Percentiles rank a stretch among this genome's conserved stretches.
Evolutionary conservation across 2,888 invertebrate genomes (phyloP).

Genomic region (Plusia festucae): DNA sequence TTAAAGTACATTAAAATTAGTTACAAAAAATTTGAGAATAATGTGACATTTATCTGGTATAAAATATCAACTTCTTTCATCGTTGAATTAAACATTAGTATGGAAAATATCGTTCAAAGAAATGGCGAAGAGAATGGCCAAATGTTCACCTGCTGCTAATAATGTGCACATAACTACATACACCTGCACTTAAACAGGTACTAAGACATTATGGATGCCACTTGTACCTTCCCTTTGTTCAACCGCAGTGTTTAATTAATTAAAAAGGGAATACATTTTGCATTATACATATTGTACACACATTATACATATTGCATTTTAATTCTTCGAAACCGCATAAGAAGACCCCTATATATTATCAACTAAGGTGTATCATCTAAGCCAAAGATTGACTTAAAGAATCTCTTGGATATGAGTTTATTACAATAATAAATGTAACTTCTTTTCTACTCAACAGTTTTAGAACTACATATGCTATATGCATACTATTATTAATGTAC

Average conservation of each 20-base stretch:
- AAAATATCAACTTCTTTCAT: neutral
- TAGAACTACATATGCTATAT: too few species aligned
- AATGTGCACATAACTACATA: slow-evolving; percentile 6
- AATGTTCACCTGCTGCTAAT: slow-evolving; percentile 35
- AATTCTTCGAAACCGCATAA: slow-evolving; percentile 12
- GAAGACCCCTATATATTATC: neutral
- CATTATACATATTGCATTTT: too few species aligned
- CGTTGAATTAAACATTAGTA: slow-evolving; percentile 14
- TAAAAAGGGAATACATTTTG: too few species aligned
- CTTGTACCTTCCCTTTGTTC: slow-evolving; percentile 23
- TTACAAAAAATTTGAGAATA: neutral
- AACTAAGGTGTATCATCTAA: too few species aligned
- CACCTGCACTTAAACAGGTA: slow-evolving; percentile 38
- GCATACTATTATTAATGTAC: too few species aligned
- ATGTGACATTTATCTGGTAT: neutral
- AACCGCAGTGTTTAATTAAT: neutral
- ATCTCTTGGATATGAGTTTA: too few species aligned
- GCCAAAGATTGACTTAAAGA: too few species aligned
- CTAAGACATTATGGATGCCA: slow-evolving; percentile 13
- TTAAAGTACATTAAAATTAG: neutral
- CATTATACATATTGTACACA: too few species aligned
- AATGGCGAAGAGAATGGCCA: slow-evolving; percentile 36
- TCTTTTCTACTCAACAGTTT: neutral
- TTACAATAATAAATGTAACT: neutral
- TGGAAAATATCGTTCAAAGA: slow-evolving; percentile 23